Base-by-base conservation (phyloP, 2,797 vertebrate genomes). In the Xenops minutus region DNA sequence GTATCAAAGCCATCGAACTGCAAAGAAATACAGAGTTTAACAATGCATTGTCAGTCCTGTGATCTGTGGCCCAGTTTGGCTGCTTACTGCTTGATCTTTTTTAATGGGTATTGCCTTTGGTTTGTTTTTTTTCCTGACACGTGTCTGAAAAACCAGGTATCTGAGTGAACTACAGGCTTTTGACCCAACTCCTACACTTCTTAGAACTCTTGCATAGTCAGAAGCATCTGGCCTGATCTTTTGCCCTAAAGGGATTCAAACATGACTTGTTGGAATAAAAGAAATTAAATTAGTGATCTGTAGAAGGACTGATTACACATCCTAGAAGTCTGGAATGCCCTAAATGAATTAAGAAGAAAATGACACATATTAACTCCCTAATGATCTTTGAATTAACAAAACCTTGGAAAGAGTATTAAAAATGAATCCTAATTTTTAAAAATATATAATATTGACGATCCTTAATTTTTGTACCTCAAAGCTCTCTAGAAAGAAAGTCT, bases 1-100 rank as follows among this genome's bases (percentile, higher is more conserved):
- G 3, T n/a, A 43, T 71, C 17, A 67, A 63, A 44, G 6, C 13
- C 7, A 34, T 37, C 0, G 0, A 27, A 39, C 11, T 12, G 56
- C 19, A 89, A 71, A 73, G 23, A 86, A 76, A 71, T 20, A 1
- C 61, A 83, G n/a, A 83, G 14, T 62, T 2, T 27, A 79, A 12
- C 9, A 46, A 44, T 26, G 23, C 4, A 7, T 49, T 74, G 23
- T 77, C 14, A 41, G 15, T 56, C 18, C 52, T 46, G 29, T 26
- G 12, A 91, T 24, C 20, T 66, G 23, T 27, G 3, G 2, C 68
- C 19, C 49, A 73, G 7, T 4, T 37, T 86, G 26, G 18, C 43
- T 62, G 14, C 14, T 26, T 46, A 14, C 23, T 7, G 2, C n/a
- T 68, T 58, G 23, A 27, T 66, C 10, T 67, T 14, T 21, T 72